Evolutionary conservation across 2,797 vertebrate genomes (phyloP).

Genomic region (Enteromius paludinosus): DNA sequence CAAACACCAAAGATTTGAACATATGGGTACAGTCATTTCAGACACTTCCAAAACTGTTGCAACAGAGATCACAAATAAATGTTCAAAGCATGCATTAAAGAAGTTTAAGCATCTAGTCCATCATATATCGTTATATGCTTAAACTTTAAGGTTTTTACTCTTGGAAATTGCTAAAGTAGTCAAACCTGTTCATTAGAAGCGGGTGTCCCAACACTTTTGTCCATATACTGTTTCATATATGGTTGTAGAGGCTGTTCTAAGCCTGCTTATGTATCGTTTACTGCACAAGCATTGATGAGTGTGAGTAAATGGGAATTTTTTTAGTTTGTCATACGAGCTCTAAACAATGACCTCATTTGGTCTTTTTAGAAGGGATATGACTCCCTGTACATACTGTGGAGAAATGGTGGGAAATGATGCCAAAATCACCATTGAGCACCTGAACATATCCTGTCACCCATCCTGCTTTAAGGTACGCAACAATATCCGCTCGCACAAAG

Average conservation of each 20-base stretch:
- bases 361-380: constrained; percentile 3
- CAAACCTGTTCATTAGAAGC: background rate
- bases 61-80: background rate
- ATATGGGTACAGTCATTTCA: background rate
- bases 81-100: background rate
- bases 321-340: background rate
- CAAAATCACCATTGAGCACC: constrained; percentile 92
- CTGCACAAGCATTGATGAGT: background rate
- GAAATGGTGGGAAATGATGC: constrained; percentile 84
- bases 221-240: background rate
- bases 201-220: background rate
- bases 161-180: background rate
- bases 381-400: constrained; percentile 87
- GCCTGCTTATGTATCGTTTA: background rate
- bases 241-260: background rate
- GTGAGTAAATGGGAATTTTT: background rate
- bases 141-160: background rate
- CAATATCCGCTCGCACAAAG: constrained; percentile 2
- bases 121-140: background rate
- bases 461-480: constrained; percentile 90
- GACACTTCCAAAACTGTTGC: background rate
- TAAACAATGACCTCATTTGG: background rate
- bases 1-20: too few relatives aligned
- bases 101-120: too few relatives aligned
- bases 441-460: constrained; percentile 92